Evolutionary conservation across 2,888 invertebrate genomes (phyloP), one percentile per base, ranked within the genome.

Genomic region (Adelphocoris suturalis): DNA sequence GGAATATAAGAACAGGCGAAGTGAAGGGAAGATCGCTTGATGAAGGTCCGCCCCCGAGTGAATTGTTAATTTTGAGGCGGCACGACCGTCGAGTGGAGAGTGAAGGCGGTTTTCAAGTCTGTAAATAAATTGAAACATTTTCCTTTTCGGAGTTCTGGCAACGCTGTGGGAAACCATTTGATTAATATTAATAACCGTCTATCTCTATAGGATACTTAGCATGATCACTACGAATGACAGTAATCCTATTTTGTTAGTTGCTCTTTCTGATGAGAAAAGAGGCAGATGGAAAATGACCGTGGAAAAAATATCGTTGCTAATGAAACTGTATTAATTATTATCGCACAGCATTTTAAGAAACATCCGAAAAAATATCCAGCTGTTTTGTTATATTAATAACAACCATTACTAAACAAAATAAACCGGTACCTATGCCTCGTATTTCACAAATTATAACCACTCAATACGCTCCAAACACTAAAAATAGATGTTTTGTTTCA

Each of bases 41-140:
- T 80, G 80, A 80, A 80, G 80, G 46, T 37, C 37, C 28, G 19
- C 48, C 13, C 46, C 48, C 19, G 47, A 80, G 80, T 80, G 80
- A 80, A 80, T 80, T 80, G 80, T 80, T 80, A 80, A 80, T 80
- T 80, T 80, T 23, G 80, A 37, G 80, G 46, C 80, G 46, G 19
- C 47, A 5, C 46, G 80, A 7, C 23, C 48, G 80, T 46, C 14
- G 48, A 80, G 80, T 37, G 46, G 37, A 80, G 80, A 68, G 23
- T 23, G 68, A 68, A 68, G 68, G 68, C 68, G 68, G 23, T 23
- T 68, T 68, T 37, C 9, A 23, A 68, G 68, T 12, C 23, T 11
- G 11, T 68, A 23, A 68, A 68, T 68, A 68, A 68, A 68, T 68
- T 68, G 68, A 68, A 68, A 68, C 68, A 68, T 68, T 68, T 23